Evolutionary conservation across 2,888 invertebrate genomes (phyloP).

Genomic region (Lasioglossum figueresi): DNA sequence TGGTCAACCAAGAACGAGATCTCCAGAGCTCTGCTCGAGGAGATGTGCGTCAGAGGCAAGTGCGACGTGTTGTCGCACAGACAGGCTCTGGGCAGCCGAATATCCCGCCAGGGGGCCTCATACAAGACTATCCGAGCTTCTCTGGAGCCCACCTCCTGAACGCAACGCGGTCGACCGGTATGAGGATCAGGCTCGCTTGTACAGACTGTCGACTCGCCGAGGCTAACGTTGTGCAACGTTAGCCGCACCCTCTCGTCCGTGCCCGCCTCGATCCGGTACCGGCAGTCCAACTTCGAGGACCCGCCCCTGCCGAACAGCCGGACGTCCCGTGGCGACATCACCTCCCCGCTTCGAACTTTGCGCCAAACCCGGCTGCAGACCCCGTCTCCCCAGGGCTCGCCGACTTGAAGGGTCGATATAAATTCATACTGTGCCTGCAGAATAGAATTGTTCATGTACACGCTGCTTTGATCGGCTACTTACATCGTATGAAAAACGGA

Average conservation of each 20-base stretch:
- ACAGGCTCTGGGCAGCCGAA: slow-evolving; percentile 90
- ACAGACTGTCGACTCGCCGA: slow-evolving; percentile 89
- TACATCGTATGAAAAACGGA: neutral
- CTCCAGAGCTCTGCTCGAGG: slow-evolving; percentile 89
- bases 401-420: slow-evolving; percentile 91
- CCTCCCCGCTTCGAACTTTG: slow-evolving; percentile 87
- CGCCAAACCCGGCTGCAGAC: slow-evolving; percentile 88
- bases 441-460: neutral
- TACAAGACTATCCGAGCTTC: slow-evolving; percentile 86
- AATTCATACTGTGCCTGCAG: slow-evolving; percentile 90
- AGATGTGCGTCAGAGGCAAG: slow-evolving; percentile 87
- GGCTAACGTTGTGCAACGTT: slow-evolving; percentile 89
- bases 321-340: slow-evolving; percentile 89
- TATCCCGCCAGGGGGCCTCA: slow-evolving; percentile 90
- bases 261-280: slow-evolving; percentile 90
- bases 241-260: slow-evolving; percentile 88
- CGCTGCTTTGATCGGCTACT: neutral
- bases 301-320: slow-evolving; percentile 94
- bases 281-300: slow-evolving; percentile 90
- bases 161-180: slow-evolving; percentile 88
- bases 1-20: slow-evolving; percentile 90
- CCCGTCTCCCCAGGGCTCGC: slow-evolving; percentile 86
- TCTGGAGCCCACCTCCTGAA: slow-evolving; percentile 77
- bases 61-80: slow-evolving; percentile 91
- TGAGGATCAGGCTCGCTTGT: slow-evolving; percentile 89